phyloP scores from a whole-genome alignment of 2,113 vertebrate genomes.

The Rafetus swinhoei region DNA sequence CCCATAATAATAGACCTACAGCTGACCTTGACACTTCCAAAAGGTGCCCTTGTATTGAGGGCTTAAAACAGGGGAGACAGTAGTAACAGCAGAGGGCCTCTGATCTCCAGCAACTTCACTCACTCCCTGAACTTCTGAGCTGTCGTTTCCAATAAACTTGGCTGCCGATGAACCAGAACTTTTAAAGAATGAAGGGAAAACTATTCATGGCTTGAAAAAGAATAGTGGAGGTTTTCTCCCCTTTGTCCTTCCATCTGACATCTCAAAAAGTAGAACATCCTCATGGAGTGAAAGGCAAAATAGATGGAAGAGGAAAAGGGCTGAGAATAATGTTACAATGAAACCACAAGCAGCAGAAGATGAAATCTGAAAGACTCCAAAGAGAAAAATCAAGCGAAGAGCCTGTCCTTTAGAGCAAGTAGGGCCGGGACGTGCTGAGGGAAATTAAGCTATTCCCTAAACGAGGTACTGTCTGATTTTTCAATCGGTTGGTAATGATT shows the following conservation, averaged over 20 bases:
- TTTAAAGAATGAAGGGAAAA: constrained; percentile 46
- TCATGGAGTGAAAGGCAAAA: constrained; percentile 73
- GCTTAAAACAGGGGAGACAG: constrained; percentile 68
- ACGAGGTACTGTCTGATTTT: constrained; percentile 64
- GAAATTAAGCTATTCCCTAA: constrained; percentile 67
- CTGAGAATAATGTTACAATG: constrained; percentile 76
- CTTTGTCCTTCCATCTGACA: constrained; percentile 73
- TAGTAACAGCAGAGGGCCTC: constrained; percentile 75
- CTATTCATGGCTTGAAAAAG: constrained; percentile 77
- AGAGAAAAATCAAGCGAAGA: constrained; percentile 73
- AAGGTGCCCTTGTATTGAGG: constrained; percentile 76
- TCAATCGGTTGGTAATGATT: constrained; percentile 64
- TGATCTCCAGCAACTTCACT: constrained; percentile 77
- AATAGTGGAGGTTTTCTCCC: constrained; percentile 69
- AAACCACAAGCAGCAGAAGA: constrained; percentile 76
- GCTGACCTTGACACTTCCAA: constrained; percentile 78
- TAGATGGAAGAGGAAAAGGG: constrained; percentile 73
- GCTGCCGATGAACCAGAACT: constrained; percentile 78
- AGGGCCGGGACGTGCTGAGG: constrained; percentile 69
- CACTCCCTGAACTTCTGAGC: constrained; percentile 77
- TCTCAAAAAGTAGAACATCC: constrained; percentile 74
- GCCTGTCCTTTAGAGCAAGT: constrained; percentile 57
- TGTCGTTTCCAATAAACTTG: constrained; percentile 77
- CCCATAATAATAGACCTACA: constrained; percentile 77
- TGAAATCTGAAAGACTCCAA: constrained; percentile 75